Evolutionary conservation across 2,113 vertebrate species (phyloP).

Genomic region (Sander vitreus): DNA sequence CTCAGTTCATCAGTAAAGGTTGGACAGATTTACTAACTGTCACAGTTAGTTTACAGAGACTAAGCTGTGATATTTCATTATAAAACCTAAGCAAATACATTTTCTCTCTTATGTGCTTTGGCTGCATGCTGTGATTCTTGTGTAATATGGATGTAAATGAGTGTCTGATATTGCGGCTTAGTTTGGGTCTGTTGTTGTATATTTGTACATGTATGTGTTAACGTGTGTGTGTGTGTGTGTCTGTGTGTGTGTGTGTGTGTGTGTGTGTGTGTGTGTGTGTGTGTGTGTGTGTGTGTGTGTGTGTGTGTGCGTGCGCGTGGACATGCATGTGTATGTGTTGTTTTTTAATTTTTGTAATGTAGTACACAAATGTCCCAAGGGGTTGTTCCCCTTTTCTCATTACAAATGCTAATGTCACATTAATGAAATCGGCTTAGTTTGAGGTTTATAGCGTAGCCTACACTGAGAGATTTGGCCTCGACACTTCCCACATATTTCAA

Average conservation of each 20-base stretch:
- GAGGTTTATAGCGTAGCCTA: constrained; percentile 79
- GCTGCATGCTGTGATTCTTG: constrained; percentile 52
- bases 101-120: constrained; percentile 24
- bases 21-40: constrained; percentile 54
- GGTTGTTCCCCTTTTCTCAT: constrained; percentile 74
- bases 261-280: constrained; percentile 15
- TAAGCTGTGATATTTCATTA: constrained; percentile 50
- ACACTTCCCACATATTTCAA: constrained; percentile 80
- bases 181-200: constrained; percentile 34
- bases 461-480: constrained; percentile 76
- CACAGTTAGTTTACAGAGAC: constrained; percentile 54
- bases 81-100: constrained; percentile 40
- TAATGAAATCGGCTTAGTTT: constrained; percentile 83
- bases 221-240: constrained; percentile 9
- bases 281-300: constrained; percentile 24
- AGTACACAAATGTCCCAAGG: constrained; percentile 77
- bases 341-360: constrained; percentile 31
- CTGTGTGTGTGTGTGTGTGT: constrained; percentile 21
- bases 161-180: constrained; percentile 39
- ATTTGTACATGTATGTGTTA: background rate
- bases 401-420: constrained; percentile 84
- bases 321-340: constrained; percentile 44
- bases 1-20: constrained; percentile 60
- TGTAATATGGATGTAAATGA: constrained; percentile 68
- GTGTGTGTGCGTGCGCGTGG: constrained; percentile 7